Base-by-base conservation (phyloP, 2,797 vertebrate genomes). In the Nannoperca obscura region DNA sequence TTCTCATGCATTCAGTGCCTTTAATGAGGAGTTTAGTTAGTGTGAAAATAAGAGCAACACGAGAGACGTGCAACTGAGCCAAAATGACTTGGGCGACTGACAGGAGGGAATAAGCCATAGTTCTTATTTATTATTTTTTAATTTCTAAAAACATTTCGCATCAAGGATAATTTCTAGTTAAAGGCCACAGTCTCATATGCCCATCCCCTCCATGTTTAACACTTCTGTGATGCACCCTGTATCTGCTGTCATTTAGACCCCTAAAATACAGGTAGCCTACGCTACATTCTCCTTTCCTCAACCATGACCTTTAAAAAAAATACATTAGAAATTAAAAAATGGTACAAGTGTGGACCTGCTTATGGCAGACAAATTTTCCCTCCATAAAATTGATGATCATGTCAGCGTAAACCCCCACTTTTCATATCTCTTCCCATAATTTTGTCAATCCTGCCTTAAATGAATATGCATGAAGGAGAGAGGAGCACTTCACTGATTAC, bases 401-500 rank as follows among this genome's bases (percentile, higher is more conserved):
- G 24, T 27, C 27, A 44, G 19, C 3, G 19, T 34, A 36, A 46
- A 62, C 12, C 20, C 34, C 17, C 24, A 24, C 55, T 42, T 61
- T 67, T 40, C 22, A 32, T 40, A 44, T 54, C 27, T 52, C 19
- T 47, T 42, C 7, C 15, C 20, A 49, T 70, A 38, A 44, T 67
- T 57, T 42, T 19, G 34, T 27, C 14, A 22, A 42, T 55, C 63
- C n/a, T 57, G 50, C 22, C 42, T 40, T n/a, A 3, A 10, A 65
- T 85, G 24, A 68, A 79, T 49, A 71, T 79, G 69, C 61, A 81
- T 42, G 32, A 34, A 47, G 52, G 14, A 44, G 64, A 55, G 59
- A 46, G 57, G 54, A 72, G 59, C 62, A 32, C 58, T 63, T 32
- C 46, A 34, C 57, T 80, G 76, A 80, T 85, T 72, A 69, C 50